Evolutionary conservation across 2,888 invertebrate species (phyloP).

Genomic region (Aricia artaxerxes): DNA sequence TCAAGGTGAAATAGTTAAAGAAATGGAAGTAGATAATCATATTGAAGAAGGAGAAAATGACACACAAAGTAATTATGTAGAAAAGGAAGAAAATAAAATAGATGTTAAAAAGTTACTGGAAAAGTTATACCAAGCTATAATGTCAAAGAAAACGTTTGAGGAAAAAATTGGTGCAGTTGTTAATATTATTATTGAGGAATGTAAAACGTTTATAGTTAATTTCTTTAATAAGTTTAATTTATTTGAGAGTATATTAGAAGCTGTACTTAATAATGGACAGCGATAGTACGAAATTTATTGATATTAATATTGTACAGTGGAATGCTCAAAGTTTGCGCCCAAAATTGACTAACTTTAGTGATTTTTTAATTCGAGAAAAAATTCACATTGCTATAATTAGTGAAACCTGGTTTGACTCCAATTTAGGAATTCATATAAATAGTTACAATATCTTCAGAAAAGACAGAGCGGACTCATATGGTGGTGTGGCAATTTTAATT

Average conservation of each 20-base stretch:
- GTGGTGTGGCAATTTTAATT: background rate
- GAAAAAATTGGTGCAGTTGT: background rate
- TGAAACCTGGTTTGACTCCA: background rate
- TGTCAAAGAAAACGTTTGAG: background rate
- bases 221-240: background rate
- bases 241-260: background rate
- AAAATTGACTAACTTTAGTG: background rate
- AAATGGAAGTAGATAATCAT: background rate
- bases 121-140: background rate
- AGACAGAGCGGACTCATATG: background rate
- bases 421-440: background rate
- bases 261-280: background rate
- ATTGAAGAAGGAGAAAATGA: background rate
- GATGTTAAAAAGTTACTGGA: background rate
- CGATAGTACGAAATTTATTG: background rate
- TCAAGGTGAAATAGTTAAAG: background rate
- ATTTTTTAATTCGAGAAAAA: background rate
- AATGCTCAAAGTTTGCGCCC: background rate
- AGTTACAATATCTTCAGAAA: background rate
- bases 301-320: constrained; percentile 11
- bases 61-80: background rate
- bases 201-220: background rate
- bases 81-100: background rate
- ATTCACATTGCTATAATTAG: background rate
- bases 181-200: background rate